phyloP scores from a whole-genome alignment of 2,888 invertebrate genomes.

The Drosophila lacicola region DNA sequence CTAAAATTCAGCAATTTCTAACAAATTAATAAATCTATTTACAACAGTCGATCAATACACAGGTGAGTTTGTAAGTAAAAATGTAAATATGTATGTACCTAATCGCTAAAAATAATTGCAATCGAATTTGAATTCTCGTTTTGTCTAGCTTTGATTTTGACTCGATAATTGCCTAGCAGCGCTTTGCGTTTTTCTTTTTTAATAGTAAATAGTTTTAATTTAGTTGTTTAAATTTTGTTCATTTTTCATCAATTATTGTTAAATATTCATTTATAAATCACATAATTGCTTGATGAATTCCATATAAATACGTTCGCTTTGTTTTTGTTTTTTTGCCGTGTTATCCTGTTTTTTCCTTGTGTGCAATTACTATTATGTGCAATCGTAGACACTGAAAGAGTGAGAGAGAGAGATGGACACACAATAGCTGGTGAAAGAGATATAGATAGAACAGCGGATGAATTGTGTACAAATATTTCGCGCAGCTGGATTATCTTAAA shows the following conservation, averaged over 20 bases:
- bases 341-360: conserved; percentile 53
- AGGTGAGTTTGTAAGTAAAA: conserved; percentile 32
- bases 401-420: conserved; percentile 22
- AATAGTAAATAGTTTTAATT: conserved; percentile 52
- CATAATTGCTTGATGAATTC: conserved; percentile 82
- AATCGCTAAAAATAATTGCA: conserved; percentile 72
- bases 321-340: conserved; percentile 6
- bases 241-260: conserved; percentile 72
- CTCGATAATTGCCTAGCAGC: conserved; percentile 64
- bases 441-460: conserved; percentile 25
- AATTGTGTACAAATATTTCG: conserved; percentile 53
- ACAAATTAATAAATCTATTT: conserved; percentile 55
- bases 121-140: conserved; percentile 68
- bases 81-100: conserved; percentile 40
- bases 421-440: conserved; percentile 17
- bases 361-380: conserved; percentile 65
- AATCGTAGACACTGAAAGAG: conserved; percentile 67
- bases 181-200: conserved; percentile 45
- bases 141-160: conserved; percentile 62
- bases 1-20: conserved; percentile 73
- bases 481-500: conserved; percentile 67
- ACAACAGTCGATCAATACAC: conserved; percentile 55
- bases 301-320: conserved; percentile 60
- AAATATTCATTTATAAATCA: conserved; percentile 78
- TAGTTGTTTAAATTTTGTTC: conserved; percentile 34